These are phyloP conservation scores for Pseudonaja textilis DNA, from an alignment of 2,113 vertebrate species.

Conservation along the genomic window DNA sequence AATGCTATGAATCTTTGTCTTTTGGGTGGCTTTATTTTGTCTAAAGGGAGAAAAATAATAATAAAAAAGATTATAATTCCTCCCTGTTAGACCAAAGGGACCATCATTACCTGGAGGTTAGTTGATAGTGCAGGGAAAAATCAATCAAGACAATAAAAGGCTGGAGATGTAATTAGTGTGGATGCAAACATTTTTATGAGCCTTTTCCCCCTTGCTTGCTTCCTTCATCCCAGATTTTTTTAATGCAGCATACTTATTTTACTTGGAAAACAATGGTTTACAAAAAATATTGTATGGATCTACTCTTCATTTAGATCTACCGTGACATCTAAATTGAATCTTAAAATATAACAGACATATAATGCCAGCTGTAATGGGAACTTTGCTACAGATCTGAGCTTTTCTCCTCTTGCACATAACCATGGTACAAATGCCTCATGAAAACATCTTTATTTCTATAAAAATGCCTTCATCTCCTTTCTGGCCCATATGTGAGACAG, in stretches of 20 bases:
- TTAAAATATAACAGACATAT: not conserved
- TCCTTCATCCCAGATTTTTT: not conserved
- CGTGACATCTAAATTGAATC: not conserved
- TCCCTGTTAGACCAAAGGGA: not conserved
- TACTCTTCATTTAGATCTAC: not conserved
- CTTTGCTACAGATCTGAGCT: not conserved
- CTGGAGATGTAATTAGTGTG: not conserved
- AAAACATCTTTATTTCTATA: not conserved
- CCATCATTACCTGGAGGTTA: not conserved
- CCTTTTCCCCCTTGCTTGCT: not conserved
- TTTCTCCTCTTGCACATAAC: not conserved
- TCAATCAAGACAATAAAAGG: not conserved
- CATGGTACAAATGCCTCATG: not conserved
- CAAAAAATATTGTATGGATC: not conserved
- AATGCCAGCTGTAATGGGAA: not conserved
- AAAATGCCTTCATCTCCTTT: not conserved
- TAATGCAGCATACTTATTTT: not conserved
- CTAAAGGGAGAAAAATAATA: not conserved
- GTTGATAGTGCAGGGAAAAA: fast-evolving
- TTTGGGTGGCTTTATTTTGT: not conserved
- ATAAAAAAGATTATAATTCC: not conserved
- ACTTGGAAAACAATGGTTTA: not conserved
- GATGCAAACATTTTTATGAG: not conserved
- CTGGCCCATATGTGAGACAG: not conserved
- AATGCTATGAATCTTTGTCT: not conserved